Base-by-base conservation (phyloP, 2,888 invertebrate genomes). In the Calameuta filiformis region DNA sequence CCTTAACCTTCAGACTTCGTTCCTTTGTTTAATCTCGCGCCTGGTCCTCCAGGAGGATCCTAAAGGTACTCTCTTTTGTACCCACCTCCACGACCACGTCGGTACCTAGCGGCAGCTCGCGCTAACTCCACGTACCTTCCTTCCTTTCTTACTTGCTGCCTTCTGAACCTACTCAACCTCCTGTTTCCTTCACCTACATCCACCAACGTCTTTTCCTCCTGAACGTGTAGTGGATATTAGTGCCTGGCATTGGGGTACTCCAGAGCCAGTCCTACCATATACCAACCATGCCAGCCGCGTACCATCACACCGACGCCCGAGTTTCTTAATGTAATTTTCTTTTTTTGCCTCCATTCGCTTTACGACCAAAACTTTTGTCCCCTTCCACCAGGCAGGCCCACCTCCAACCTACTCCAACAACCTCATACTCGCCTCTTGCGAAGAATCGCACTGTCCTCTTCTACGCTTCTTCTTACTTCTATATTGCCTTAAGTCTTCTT, bases 251-350 rank as follows among this genome's bases (percentile, higher is more conserved):
- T 34, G 71, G 71, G 71, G 71, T 33, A 71, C 77, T 79, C 80
- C 75, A 68, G 37, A 77, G 79, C 71, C 75, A 78, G 83, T 79
- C 77, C 80, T 75, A 73, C 56, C 81, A 81, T 81, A 79, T 79
- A 83, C 84, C 74, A 71, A 1, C 71, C 71, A 71, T 83, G 81
- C 79, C 81, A 79, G 68, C 81, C 76, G 80, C 79, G 80, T 75
- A 85, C 80, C 80, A 85, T 83, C 81, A 69, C 79, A 75, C 75
- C 83, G 83, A 83, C 88, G 85, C 88, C 82, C 86, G 88, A 89
- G 88, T 90, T 90, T 89, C 89, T 89, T 89, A 89, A 89, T 90
- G 89, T 90, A 90, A 90, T 90, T 90, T 89, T 88, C 87, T 87
- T 88, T 89, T 87, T 87, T 88, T 88, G 84, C 88, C 76, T 88